Percentiles rank a stretch among this genome's conserved stretches.
phyloP scores from a whole-genome alignment of 2,113 vertebrate species.

The Bujurquina vittata region DNA sequence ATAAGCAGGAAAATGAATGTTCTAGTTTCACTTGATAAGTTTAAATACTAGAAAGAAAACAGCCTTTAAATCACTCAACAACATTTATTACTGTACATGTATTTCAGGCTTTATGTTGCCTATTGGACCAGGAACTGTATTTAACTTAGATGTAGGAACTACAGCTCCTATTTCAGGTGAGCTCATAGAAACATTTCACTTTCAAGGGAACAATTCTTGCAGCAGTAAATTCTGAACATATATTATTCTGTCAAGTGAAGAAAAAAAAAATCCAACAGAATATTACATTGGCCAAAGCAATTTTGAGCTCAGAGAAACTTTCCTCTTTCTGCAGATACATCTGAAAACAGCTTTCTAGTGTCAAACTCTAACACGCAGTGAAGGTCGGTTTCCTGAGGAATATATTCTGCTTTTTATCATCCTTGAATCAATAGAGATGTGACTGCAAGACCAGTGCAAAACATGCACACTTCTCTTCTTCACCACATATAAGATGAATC shows the following conservation, averaged over 20 bases:
- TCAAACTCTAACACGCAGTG: background rate
- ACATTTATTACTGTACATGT: background rate
- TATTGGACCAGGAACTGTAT: background rate
- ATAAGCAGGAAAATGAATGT: background rate
- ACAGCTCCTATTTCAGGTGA: background rate
- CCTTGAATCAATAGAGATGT: background rate
- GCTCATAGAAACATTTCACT: background rate
- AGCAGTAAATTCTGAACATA: background rate
- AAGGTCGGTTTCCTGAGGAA: background rate
- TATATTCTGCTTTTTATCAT: background rate
- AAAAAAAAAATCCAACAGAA: background rate
- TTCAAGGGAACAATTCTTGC: background rate
- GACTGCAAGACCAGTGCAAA: background rate
- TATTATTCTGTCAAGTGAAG: constrained; percentile 1
- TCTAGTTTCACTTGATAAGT: background rate
- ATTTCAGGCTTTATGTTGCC: background rate
- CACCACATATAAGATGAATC: background rate
- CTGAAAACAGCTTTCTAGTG: background rate
- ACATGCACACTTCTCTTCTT: background rate
- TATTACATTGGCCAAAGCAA: background rate
- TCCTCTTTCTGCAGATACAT: background rate
- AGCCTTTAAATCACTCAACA: background rate
- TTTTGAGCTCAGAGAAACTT: background rate
- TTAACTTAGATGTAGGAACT: background rate
- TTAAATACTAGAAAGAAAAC: background rate